Evolutionary conservation across 2,888 invertebrate genomes (phyloP).

Genomic region (Pristionchus mayeri): DNA sequence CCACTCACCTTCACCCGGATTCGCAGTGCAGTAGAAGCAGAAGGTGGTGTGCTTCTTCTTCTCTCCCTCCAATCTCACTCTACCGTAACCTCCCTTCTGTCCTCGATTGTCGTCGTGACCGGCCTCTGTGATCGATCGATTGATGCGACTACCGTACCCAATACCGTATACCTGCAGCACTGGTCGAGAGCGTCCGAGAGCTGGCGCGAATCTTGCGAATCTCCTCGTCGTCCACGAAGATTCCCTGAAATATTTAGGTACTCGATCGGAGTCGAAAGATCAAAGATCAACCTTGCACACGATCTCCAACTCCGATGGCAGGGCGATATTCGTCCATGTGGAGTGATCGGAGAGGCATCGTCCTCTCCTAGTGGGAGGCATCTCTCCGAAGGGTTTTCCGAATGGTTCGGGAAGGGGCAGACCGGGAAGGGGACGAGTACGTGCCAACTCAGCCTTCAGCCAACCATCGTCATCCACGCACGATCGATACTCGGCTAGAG

Average conservation of each 20-base stretch:
- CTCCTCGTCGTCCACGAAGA: slow-evolving; percentile 6
- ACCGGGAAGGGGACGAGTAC: slow-evolving; percentile 32
- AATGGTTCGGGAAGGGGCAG: background rate
- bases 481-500: slow-evolving; percentile 31
- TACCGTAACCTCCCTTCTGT: slow-evolving; percentile 49
- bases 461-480: background rate
- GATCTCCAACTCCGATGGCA: slow-evolving; percentile 63
- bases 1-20: background rate
- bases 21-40: slow-evolving; percentile 44
- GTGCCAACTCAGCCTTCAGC: background rate
- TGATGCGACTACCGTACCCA: background rate
- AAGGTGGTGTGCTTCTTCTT: slow-evolving; percentile 11
- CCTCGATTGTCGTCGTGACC: slow-evolving; percentile 45
- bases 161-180: background rate
- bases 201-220: slow-evolving; percentile 10
- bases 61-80: slow-evolving; percentile 47
- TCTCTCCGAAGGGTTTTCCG: background rate
- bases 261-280: background rate
- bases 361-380: slow-evolving; percentile 4
- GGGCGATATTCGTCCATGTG: slow-evolving; percentile 53
- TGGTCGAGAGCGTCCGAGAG: background rate
- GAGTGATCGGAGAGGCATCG: background rate
- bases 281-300: slow-evolving; percentile 56
- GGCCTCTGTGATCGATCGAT: background rate
- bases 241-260: slow-evolving; percentile 47